A percentile compares a stretch with the other conserved stretches of the same genome.
Evolutionary conservation across 2,888 invertebrate species (phyloP).

Genomic region (Chirona hameri): DNA sequence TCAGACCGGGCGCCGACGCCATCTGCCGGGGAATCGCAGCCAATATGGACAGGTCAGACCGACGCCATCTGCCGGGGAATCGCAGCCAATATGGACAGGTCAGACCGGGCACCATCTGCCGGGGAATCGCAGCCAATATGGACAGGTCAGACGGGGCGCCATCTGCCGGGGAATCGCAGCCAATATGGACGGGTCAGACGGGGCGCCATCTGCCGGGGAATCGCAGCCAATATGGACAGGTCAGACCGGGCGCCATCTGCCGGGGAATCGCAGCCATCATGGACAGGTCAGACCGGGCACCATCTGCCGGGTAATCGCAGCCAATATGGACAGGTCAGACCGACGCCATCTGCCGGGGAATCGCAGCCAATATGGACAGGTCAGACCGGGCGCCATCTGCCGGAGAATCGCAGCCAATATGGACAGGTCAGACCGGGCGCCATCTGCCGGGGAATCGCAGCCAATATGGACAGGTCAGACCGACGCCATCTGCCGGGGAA

Average conservation of each 20-base stretch:
- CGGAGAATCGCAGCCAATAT: constrained; percentile 70
- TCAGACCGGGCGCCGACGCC: constrained; percentile 66
- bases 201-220: constrained; percentile 69
- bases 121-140: constrained; percentile 70
- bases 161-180: constrained; percentile 70
- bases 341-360: constrained; percentile 68
- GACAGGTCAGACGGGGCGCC: too few species aligned
- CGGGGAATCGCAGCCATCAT: constrained; percentile 70
- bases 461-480: too few species aligned
- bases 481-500: constrained; percentile 68
- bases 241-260: constrained; percentile 69
- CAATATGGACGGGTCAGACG: too few species aligned
- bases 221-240: constrained; percentile 71
- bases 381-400: constrained; percentile 69
- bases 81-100: constrained; percentile 68
- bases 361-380: constrained; percentile 71
- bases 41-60: too few species aligned
- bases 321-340: too few species aligned
- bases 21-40: constrained; percentile 70
- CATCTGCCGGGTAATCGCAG: constrained; percentile 69
- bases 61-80: constrained; percentile 70
- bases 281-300: too few species aligned
- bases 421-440: too few species aligned
- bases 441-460: constrained; percentile 69
- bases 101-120: constrained; percentile 68